These are phyloP conservation scores for Brachymystax lenok DNA, from an alignment of 2,797 vertebrate species.

Conservation along the genomic window DNA sequence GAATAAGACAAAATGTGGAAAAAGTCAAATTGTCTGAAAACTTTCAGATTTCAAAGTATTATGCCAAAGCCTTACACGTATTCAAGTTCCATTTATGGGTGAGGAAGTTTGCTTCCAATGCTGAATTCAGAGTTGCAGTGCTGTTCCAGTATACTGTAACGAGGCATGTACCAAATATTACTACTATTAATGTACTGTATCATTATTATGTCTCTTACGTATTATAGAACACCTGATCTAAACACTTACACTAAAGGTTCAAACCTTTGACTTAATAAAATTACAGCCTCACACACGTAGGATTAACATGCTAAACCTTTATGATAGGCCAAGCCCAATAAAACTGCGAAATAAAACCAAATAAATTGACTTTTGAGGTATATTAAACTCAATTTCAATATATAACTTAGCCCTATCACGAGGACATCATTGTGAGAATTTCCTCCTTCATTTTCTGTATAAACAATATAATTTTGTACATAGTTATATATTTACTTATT, in stretches of 20 bases:
- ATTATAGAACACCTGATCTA: conserved; percentile 32
- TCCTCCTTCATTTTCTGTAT: too few species aligned
- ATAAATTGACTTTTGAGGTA: background rate
- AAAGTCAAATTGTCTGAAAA: too few species aligned
- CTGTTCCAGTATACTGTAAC: too few species aligned
- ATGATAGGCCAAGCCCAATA: background rate
- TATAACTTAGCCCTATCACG: background rate
- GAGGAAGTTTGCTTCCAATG: background rate
- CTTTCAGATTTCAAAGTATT: background rate
- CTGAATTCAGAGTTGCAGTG: too few species aligned
- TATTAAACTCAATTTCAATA: background rate
- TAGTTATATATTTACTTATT: too few species aligned
- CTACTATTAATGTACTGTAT: too few species aligned
- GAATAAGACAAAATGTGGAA: too few species aligned
- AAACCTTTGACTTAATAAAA: conserved; percentile 25
- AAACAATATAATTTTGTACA: too few species aligned
- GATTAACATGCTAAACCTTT: conserved; percentile 5
- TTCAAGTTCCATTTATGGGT: background rate
- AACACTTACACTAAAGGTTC: conserved; percentile 41
- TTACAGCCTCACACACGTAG: conserved; percentile 13
- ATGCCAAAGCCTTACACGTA: background rate
- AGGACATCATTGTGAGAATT: too few species aligned
- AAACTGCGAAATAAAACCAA: background rate
- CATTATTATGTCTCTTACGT: conserved; percentile 5
- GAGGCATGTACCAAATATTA: too few species aligned